Evolutionary conservation across 2,888 invertebrate genomes (phyloP).

Genomic region (Neuroscelio doddi): DNA sequence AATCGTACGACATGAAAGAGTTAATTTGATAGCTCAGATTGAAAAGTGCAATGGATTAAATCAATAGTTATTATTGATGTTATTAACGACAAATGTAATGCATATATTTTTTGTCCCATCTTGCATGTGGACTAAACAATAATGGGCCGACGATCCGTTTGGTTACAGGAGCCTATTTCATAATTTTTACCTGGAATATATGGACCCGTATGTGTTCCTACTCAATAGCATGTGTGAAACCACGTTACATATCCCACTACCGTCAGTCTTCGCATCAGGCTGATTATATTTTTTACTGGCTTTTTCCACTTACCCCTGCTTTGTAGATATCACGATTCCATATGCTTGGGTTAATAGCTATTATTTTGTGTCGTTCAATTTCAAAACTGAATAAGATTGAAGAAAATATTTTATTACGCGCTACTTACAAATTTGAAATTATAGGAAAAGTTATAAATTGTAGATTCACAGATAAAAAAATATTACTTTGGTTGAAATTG

Average conservation of each 20-base stretch:
- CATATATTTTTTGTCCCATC: constrained; percentile 47
- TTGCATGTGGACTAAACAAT: constrained; percentile 68
- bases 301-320: constrained; percentile 53
- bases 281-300: constrained; percentile 64
- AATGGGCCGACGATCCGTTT: constrained; percentile 69
- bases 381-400: constrained; percentile 2
- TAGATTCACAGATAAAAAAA: too few species aligned
- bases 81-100: constrained; percentile 29
- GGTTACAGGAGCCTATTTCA: constrained; percentile 72
- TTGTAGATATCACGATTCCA: constrained; percentile 44
- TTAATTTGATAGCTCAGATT: too few species aligned
- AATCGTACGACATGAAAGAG: too few species aligned
- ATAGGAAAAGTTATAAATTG: too few species aligned
- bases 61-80: constrained; percentile 23
- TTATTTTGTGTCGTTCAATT: background rate
- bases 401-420: too few species aligned
- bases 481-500: too few species aligned
- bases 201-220: constrained; percentile 73
- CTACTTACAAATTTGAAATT: too few species aligned
- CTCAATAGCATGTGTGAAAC: constrained; percentile 73
- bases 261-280: constrained; percentile 71
- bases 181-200: constrained; percentile 73
- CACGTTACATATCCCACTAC: constrained; percentile 71
- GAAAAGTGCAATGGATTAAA: too few species aligned
- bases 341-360: constrained; percentile 13